Evolutionary conservation across 2,113 vertebrate genomes (phyloP).

Genomic region (Hydropotes inermis): DNA sequence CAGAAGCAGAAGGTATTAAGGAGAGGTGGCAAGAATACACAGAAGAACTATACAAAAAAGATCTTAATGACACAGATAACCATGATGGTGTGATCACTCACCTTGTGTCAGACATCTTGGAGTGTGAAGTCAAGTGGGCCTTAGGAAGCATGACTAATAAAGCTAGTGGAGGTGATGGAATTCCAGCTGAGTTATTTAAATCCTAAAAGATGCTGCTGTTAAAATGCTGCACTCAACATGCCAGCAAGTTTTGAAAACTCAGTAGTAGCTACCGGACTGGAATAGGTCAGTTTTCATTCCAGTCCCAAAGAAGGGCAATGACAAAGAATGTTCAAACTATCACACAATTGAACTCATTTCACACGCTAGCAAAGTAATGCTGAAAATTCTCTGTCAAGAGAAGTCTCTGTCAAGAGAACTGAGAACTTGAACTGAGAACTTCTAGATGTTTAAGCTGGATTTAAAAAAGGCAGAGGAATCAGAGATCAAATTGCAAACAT

Average conservation of each 20-base stretch:
- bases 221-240: not conserved
- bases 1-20: not conserved
- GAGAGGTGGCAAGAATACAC: not conserved
- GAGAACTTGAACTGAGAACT: not conserved
- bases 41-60: not conserved
- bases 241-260: not conserved
- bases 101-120: not conserved
- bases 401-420: not conserved
- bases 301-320: not conserved
- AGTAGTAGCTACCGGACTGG: fast-evolving
- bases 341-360: not conserved
- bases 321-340: not conserved
- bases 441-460: not conserved
- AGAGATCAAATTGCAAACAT: not conserved
- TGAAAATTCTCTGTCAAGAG: not conserved
- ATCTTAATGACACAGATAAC: not conserved
- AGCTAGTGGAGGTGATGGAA: not conserved
- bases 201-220: not conserved
- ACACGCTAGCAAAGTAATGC: not conserved
- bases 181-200: not conserved
- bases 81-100: not conserved
- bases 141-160: not conserved
- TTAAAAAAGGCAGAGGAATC: not conserved
- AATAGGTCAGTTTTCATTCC: not conserved
- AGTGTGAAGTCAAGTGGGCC: not conserved